A percentile compares a stretch with the other conserved stretches of the same genome.
These are phyloP conservation scores for Cheilosia variabilis DNA, from an alignment of 2,888 invertebrate genomes.

Conservation along the genomic window DNA sequence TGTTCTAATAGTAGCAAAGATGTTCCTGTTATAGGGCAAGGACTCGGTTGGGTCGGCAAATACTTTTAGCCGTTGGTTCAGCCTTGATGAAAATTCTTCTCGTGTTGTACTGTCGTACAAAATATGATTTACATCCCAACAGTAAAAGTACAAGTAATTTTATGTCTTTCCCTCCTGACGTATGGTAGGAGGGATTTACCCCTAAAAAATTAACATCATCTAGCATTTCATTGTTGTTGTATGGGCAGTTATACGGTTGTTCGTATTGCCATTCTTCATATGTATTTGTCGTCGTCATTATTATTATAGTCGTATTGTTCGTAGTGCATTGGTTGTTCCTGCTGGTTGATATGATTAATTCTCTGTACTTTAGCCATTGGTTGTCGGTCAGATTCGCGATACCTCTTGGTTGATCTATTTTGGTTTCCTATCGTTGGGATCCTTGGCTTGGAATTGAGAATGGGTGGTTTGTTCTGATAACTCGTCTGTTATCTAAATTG, in stretches of 20 bases:
- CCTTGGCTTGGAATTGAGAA: not conserved
- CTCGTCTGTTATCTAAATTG: not conserved
- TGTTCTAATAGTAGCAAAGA: slow-evolving; percentile 53
- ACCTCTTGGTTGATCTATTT: not conserved
- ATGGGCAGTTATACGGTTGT: not conserved
- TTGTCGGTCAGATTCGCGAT: slow-evolving; percentile 2
- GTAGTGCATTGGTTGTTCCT: slow-evolving; percentile 1
- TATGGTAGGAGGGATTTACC: slow-evolving; percentile 12
- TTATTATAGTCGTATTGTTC: not conserved
- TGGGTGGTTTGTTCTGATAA: not conserved
- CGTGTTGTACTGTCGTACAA: not conserved
- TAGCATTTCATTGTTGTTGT: not conserved
- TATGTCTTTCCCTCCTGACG: not conserved
- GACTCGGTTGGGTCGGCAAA: slow-evolving; percentile 43
- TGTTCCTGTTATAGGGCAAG: slow-evolving; percentile 59
- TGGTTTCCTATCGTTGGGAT: not conserved
- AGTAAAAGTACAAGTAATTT: slow-evolving; percentile 19
- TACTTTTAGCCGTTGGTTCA: not conserved
- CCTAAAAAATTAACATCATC: not conserved
- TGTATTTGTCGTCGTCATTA: not conserved
- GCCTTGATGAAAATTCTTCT: not conserved
- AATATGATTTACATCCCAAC: slow-evolving; percentile 13
- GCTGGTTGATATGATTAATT: slow-evolving; percentile 13
- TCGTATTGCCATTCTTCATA: no score
- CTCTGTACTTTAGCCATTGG: slow-evolving; percentile 1